Evolutionary conservation across 2,113 vertebrate genomes (phyloP), one percentile per base, ranked within the genome.

Genomic region (Ptilonorhynchus violaceus): DNA sequence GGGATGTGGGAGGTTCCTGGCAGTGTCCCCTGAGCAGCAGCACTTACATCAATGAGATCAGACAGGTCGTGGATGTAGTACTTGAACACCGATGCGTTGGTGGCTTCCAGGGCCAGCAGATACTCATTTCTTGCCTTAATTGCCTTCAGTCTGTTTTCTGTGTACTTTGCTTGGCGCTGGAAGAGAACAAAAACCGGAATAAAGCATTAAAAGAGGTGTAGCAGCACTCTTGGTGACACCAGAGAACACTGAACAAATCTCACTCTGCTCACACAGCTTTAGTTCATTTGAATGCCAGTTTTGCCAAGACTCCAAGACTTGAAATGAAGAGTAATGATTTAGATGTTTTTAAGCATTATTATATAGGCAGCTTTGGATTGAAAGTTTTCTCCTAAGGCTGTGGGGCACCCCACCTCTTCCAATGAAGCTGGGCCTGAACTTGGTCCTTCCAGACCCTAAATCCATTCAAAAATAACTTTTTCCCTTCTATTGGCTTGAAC

Each of bases 1-100:
- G 56, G 52, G 25, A 9, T 5, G 10, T 0, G 14, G 6, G 80
- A 68, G 85, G 74, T 44, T 92, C 81, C n/a, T 2, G 21, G 72
- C 64, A 69, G 21, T 8, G 79, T 56, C 42, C 63, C 47, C 82
- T 87, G 35, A 64, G 42, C 80, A 85, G 94, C 95, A 92, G 93
- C 93, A 98, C 99, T 99, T 98, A 99, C 99, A 97, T 99, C 99
- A 92, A 99, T 99, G 97, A 99, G 99, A 98, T 99, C 99, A 41
- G 99, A 99, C 94, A 99, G 98, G 98, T 99, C 99, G 1, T 99
- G 99, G 97, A 99, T 99, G 97, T 99, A 99, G 97, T 99, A 99
- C 98, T 99, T 99, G 98, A 99, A 99, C 94, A 99, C 99, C 9
- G 99, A 99, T 19, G 98, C 98, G 56, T 99, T 99, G 97, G 99